These are phyloP conservation scores for Diuraphis noxia DNA, from an alignment of 1,140 invertebrate species.

Conservation along the genomic window DNA sequence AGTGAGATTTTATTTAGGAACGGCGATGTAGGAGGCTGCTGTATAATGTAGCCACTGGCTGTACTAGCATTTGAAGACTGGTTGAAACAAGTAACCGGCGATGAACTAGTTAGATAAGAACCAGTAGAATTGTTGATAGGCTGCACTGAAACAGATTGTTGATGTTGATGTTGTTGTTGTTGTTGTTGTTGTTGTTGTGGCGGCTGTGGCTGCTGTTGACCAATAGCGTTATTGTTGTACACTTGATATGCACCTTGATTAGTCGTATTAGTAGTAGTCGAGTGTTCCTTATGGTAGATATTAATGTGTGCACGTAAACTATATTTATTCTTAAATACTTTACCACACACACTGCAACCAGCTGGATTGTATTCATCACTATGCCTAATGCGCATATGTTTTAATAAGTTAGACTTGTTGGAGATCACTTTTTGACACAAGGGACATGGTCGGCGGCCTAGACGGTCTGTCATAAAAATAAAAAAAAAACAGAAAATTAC, in stretches of 20 bases:
- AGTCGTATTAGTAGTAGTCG: background rate
- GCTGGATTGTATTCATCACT: slow-evolving; percentile 59
- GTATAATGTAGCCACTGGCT: slow-evolving; percentile 44
- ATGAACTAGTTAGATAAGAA: slow-evolving; percentile 33
- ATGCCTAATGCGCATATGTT: slow-evolving; percentile 61
- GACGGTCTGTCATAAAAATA: slow-evolving; percentile 55
- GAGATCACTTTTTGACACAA: slow-evolving; percentile 62
- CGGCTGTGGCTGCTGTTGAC: slow-evolving; percentile 20
- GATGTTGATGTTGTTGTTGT: slow-evolving; percentile 4
- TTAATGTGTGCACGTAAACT: slow-evolving; percentile 66
- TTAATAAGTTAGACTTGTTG: slow-evolving; percentile 61
- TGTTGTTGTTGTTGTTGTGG: background rate
- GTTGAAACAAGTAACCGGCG: slow-evolving; percentile 9
- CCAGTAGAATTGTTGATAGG: slow-evolving; percentile 12
- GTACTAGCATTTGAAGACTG: background rate
- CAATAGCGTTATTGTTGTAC: background rate
- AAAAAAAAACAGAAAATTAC: background rate
- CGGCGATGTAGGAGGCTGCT: slow-evolving; percentile 35
- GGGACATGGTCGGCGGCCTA: slow-evolving; percentile 59
- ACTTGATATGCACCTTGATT: slow-evolving; percentile 41
- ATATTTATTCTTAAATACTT: slow-evolving; percentile 73
- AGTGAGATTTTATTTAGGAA: slow-evolving; percentile 52
- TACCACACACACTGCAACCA: slow-evolving; percentile 68
- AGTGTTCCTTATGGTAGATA: slow-evolving; percentile 59
- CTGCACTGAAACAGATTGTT: slow-evolving; percentile 17